Percentiles rank a stretch among this genome's conserved stretches.
Conservation (phyloP, 1,140 invertebrate genomes). For the Epicauta chinensis region DNA sequence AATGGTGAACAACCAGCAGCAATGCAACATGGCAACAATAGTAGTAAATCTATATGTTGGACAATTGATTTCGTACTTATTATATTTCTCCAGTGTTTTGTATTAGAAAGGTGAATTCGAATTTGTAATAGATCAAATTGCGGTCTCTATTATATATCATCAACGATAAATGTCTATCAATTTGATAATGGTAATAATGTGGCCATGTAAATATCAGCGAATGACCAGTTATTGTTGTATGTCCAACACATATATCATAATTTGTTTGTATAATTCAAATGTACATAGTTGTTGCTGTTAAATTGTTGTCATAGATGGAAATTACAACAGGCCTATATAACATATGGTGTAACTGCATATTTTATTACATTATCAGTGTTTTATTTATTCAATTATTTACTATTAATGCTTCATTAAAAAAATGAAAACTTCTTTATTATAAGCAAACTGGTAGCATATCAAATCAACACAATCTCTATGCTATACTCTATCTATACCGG, state of each 20-base stretch:
- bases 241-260: conserved; percentile 17
- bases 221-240: conserved; percentile 18
- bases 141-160: no score
- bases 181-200: conserved; percentile 16
- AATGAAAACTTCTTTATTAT: no score
- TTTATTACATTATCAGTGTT: background rate
- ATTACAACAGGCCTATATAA: conserved; percentile 11
- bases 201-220: conserved; percentile 16
- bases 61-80: conserved; percentile 26
- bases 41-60: conserved; percentile 28
- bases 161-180: conserved; percentile 17
- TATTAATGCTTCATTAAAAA: no score
- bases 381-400: no score
- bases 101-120: conserved; percentile 26
- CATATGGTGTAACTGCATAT: conserved; percentile 8
- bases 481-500: no score
- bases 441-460: no score
- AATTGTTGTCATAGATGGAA: conserved; percentile 17
- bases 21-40: conserved; percentile 59
- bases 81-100: conserved; percentile 22
- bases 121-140: background rate
- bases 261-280: conserved; percentile 17
- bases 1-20: conserved; percentile 67
- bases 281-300: conserved; percentile 18
- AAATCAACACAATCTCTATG: no score